Evolutionary conservation across 2,113 vertebrate species (phyloP).

Genomic region (Tragelaphus buxtoni): DNA sequence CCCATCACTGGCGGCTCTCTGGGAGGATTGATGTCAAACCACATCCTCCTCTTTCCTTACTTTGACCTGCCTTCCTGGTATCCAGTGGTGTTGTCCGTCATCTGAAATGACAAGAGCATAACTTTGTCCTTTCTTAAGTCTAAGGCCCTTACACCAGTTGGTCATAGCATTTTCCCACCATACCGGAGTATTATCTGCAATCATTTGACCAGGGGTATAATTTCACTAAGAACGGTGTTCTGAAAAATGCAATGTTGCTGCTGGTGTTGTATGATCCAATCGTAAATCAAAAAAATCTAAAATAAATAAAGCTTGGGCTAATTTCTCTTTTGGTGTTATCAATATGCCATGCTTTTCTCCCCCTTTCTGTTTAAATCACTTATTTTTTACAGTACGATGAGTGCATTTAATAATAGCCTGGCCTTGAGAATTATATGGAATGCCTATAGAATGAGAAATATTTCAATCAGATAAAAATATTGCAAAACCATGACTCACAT

Average conservation of each 20-base stretch:
- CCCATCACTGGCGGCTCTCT: background rate
- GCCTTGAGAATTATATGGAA: background rate
- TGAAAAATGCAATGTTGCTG: background rate
- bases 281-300: background rate
- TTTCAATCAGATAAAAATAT: background rate
- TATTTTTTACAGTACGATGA: background rate
- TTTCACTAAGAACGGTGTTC: background rate
- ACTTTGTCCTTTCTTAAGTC: background rate
- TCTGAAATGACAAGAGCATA: background rate
- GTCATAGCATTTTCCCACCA: background rate
- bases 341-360: background rate
- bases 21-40: background rate
- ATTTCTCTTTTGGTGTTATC: background rate
- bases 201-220: background rate
- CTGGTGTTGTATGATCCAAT: background rate
- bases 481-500: background rate
- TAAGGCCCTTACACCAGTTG: background rate
- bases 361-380: background rate
- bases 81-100: accelerated
- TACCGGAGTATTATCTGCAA: background rate
- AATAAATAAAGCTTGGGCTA: background rate
- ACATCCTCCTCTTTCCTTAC: background rate
- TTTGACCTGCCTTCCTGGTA: background rate
- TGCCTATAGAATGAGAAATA: background rate
- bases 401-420: background rate